Base-by-base conservation (phyloP, 2,797 vertebrate species). In the Sternarchorhynchus goeldii region DNA sequence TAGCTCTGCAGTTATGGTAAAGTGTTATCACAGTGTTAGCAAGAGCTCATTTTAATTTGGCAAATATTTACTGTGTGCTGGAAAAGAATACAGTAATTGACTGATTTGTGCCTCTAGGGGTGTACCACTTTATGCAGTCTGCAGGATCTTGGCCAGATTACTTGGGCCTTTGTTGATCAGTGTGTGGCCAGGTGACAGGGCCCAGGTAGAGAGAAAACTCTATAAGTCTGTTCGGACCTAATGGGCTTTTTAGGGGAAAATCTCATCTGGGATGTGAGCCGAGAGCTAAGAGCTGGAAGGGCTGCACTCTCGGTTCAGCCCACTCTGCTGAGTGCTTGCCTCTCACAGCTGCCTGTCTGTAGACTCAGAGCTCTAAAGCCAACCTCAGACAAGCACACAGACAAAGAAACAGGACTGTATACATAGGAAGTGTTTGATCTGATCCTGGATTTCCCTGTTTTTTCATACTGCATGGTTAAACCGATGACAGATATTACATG, bases 171-270 rank as follows among this genome's bases (percentile, higher is more conserved):
- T 69, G 63, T 63, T 21, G 39, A 73, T 82, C 55, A 76, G 70
- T 60, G 72, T 76, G 53, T 76, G 75, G 76, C 84, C 80, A 59
- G 71, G 21, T 84, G 81, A 84, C 75, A 66, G 79, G 25, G 16
- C 14, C 77, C 75, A 81, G 45, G 81, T 83, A 56, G 66, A 53
- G 56, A 82, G 58, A 74, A 45, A 25, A 25, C 53, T 71, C 53
- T 77, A 73, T 78, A 75, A 83, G 72, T 87, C 78, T 87, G 76
- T 66, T 86, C 65, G 57, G 73, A 88, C 88, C 78, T 85, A 85
- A 86, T 82, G 77, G 86, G 70, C 71, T 80, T 78, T 82, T 76
- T 64, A 62, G 60, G 41, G 75, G 84, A 82, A 84, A 86, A 84
- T 81, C 75, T 83, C 76, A 82, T 75, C 72, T 76, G 78, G 85